These are phyloP conservation scores for Fragum sueziense DNA, from an alignment of 2,888 invertebrate genomes.

Conservation along the genomic window DNA sequence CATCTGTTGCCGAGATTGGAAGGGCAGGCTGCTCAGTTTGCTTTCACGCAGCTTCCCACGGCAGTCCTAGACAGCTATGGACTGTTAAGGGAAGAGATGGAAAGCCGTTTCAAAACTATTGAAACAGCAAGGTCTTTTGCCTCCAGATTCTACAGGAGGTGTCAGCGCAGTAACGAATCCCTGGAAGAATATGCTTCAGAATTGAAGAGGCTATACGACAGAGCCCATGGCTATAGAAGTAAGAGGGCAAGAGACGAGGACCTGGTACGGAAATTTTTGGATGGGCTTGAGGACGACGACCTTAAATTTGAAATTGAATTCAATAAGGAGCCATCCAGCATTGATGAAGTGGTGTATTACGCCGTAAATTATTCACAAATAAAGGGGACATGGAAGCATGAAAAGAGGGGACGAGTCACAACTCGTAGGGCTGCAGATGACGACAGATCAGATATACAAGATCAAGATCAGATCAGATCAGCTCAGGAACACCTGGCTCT, in stretches of 20 bases:
- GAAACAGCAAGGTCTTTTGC: neutral
- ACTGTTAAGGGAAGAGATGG: neutral
- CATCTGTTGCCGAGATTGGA: no score
- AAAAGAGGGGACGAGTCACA: neutral
- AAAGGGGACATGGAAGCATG: neutral
- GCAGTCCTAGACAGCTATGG: neutral
- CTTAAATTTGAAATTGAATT: neutral
- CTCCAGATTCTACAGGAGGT: no score
- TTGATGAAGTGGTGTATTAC: constrained; percentile 10
- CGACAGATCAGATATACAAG: no score
- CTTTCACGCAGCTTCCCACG: neutral
- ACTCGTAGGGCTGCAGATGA: no score
- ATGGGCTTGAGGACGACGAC: constrained; percentile 2
- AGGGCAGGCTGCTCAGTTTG: neutral
- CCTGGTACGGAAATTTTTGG: constrained; percentile 2
- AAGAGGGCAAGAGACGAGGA: constrained; percentile 15
- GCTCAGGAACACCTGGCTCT: no score
- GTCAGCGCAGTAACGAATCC: neutral
- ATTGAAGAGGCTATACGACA: neutral
- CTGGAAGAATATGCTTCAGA: neutral
- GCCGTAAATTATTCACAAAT: neutral
- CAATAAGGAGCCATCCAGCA: neutral
- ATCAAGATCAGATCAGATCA: no score
- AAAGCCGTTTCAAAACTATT: no score
- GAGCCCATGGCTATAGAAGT: no score